Conservation (phyloP, 2,888 invertebrate species). For the Nematopogon swammerdamellus region DNA sequence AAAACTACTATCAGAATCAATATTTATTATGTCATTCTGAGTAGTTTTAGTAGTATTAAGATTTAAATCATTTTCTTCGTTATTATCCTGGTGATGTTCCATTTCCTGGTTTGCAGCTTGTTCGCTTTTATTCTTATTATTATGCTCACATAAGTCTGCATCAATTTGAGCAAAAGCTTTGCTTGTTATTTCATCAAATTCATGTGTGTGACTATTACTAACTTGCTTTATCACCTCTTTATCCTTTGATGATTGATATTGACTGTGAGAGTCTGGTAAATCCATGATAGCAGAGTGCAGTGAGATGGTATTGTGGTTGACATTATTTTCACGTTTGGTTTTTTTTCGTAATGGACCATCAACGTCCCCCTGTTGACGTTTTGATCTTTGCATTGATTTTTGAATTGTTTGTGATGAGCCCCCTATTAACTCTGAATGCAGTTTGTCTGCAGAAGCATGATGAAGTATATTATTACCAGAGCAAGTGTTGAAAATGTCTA, state of each 20-base stretch:
- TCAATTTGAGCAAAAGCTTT: constrained; percentile 43
- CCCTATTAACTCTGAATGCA: constrained; percentile 17
- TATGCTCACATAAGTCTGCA: constrained; percentile 25
- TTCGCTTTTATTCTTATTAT: neutral
- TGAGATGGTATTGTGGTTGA: too few relatives aligned
- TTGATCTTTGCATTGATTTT: constrained; percentile 25
- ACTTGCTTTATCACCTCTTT: too few relatives aligned
- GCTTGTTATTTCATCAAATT: constrained; percentile 35
- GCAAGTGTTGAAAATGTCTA: constrained; percentile 36
- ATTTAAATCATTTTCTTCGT: neutral
- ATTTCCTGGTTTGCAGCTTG: neutral
- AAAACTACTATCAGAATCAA: constrained; percentile 35
- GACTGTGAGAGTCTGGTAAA: too few relatives aligned
- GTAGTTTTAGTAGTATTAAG: neutral
- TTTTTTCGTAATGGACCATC: constrained; percentile 15
- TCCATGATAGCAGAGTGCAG: too few relatives aligned
- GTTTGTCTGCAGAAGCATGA: constrained; percentile 30
- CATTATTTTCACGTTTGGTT: neutral
- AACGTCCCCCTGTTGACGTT: constrained; percentile 16
- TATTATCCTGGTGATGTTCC: neutral
- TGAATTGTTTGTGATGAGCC: constrained; percentile 19
- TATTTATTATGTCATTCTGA: neutral
- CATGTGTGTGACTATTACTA: constrained; percentile 7
- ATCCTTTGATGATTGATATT: too few relatives aligned
- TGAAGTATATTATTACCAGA: constrained; percentile 24